Percentiles rank a stretch among this genome's conserved stretches.
Conservation (phyloP, 2,113 vertebrate species). For the Myotis brandtii region DNA sequence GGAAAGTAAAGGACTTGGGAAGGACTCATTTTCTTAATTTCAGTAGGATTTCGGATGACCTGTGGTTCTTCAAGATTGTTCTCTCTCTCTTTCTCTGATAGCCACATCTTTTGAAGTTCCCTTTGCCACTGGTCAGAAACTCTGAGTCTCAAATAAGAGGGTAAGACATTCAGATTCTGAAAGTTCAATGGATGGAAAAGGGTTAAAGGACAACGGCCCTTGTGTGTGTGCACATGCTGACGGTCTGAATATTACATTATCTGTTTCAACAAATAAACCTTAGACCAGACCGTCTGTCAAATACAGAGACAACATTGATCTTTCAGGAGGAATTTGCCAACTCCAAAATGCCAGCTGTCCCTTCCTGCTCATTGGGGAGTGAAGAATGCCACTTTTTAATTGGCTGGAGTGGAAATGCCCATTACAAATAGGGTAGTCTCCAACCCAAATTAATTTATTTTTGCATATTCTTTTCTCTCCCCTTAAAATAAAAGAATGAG, state of each 20-base stretch:
- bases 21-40: slow-evolving; percentile 2
- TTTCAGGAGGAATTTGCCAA: slow-evolving; percentile 63
- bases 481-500: neutral
- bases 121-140: neutral
- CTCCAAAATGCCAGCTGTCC: slow-evolving; percentile 72
- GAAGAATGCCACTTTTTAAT: slow-evolving; percentile 71
- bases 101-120: neutral
- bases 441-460: neutral
- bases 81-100: neutral
- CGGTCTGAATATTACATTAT: slow-evolving; percentile 63
- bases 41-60: neutral
- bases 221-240: neutral
- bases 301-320: slow-evolving; percentile 78
- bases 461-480: neutral
- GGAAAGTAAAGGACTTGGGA: neutral
- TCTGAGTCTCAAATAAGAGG: neutral
- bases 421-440: neutral
- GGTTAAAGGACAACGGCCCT: slow-evolving; percentile 30
- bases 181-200: neutral
- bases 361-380: neutral
- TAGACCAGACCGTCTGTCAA: slow-evolving; percentile 60
- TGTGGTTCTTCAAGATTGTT: neutral
- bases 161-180: neutral
- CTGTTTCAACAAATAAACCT: slow-evolving; percentile 72
- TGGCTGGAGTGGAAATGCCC: slow-evolving; percentile 37